Percentiles rank a stretch among this genome's conserved stretches.
Evolutionary conservation across 2,113 vertebrate species (phyloP).

Genomic region (Strix uralensis): DNA sequence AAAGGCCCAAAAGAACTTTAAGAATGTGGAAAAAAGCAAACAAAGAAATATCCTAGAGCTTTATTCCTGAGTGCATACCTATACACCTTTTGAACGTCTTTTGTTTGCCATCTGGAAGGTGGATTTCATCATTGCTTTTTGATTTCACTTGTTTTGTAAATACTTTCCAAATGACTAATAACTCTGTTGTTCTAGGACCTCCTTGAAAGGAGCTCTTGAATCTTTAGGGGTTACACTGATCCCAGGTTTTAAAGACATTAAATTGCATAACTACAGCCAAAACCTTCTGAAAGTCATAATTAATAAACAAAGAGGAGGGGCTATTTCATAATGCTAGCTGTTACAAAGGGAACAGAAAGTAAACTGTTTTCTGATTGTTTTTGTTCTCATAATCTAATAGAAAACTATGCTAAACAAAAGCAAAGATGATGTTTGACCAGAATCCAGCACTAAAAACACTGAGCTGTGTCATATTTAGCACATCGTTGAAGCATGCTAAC

Average conservation of each 20-base stretch:
- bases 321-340: not conserved
- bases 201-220: not conserved
- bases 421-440: slow-evolving; percentile 50
- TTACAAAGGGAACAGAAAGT: not conserved
- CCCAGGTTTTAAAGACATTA: not conserved
- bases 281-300: not conserved
- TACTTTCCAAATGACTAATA: slow-evolving; percentile 39
- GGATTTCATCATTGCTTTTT: not conserved
- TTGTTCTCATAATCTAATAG: slow-evolving; percentile 34
- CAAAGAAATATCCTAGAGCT: not conserved
- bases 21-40: not conserved
- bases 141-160: slow-evolving; percentile 27
- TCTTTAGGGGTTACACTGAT: not conserved
- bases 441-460: slow-evolving; percentile 14
- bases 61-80: not conserved
- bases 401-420: slow-evolving; percentile 55
- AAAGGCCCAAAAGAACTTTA: not conserved
- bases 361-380: slow-evolving; percentile 41
- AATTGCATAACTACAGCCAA: not conserved
- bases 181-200: slow-evolving; percentile 5
- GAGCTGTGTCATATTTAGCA: slow-evolving; percentile 36
- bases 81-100: not conserved
- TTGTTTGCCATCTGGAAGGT: not conserved
- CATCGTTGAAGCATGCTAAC: slow-evolving; percentile 29
- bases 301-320: not conserved